Percentiles rank a stretch among this genome's conserved stretches.
These are phyloP conservation scores for Eutrigla gurnardus DNA, from an alignment of 2,797 vertebrate species.

Conservation along the genomic window DNA sequence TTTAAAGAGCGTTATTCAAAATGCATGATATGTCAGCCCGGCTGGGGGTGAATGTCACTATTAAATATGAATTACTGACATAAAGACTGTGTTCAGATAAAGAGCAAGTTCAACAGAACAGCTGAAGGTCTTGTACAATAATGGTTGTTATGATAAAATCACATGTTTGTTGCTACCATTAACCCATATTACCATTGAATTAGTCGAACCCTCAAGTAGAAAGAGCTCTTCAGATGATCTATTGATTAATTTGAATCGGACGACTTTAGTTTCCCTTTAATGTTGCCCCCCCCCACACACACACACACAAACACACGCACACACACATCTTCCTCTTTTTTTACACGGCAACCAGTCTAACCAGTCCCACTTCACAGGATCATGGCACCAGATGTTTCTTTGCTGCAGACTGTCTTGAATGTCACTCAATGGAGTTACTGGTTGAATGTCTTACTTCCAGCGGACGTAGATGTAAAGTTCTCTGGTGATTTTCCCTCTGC, in stretches of 20 bases:
- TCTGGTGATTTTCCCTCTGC: slow-evolving; percentile 2
- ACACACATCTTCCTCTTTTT: background rate
- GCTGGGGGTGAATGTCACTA: too few species aligned
- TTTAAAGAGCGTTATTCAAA: background rate
- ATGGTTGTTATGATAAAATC: background rate
- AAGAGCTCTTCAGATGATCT: background rate
- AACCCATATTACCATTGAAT: background rate
- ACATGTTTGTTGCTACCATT: background rate
- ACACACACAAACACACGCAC: background rate
- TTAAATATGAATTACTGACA: background rate
- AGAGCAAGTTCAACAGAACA: background rate
- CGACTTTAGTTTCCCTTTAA: background rate
- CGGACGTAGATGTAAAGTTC: background rate
- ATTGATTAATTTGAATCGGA: background rate
- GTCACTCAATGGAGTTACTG: background rate
- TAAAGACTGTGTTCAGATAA: background rate
- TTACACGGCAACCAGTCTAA: slow-evolving; percentile 28
- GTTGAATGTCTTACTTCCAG: background rate
- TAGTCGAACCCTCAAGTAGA: background rate
- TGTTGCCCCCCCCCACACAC: background rate
- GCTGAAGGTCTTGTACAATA: rapidly evolving
- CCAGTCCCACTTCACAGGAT: background rate
- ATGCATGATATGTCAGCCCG: background rate
- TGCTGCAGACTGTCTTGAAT: background rate
- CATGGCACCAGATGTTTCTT: background rate